phyloP scores from a whole-genome alignment of 2,113 vertebrate genomes.

The Dromaius novaehollandiae region DNA sequence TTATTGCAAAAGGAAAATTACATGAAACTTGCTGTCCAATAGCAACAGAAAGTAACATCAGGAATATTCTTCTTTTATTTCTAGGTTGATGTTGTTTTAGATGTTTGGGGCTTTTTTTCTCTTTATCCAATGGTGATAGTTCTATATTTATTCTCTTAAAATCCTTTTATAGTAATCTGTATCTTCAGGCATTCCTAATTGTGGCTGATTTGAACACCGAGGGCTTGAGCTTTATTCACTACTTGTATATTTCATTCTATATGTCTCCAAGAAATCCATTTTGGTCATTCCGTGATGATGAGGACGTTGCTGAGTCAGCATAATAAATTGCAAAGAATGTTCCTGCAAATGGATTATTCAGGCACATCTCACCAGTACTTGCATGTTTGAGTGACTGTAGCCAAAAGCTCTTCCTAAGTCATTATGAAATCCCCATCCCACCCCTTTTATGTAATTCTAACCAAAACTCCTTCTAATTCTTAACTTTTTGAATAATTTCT shows the following conservation, averaged over 20 bases:
- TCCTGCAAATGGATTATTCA: neutral
- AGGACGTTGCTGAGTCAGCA: conserved; percentile 10
- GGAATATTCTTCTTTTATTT: neutral
- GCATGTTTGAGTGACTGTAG: neutral
- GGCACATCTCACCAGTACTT: neutral
- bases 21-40: neutral
- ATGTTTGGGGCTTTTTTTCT: neutral
- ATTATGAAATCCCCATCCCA: neutral
- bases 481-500: neutral
- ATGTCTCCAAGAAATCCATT: neutral
- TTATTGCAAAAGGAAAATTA: neutral
- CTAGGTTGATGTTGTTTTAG: neutral
- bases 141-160: neutral
- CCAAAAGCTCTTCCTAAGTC: neutral
- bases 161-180: neutral
- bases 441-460: neutral
- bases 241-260: neutral
- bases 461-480: neutral
- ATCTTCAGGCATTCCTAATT: neutral
- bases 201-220: neutral
- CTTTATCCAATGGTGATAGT: neutral
- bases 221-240: neutral
- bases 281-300: neutral
- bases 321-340: neutral
- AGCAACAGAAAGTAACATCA: neutral